Base-by-base conservation (phyloP, 2,113 vertebrate genomes). In the Ariopsis seemanni region DNA sequence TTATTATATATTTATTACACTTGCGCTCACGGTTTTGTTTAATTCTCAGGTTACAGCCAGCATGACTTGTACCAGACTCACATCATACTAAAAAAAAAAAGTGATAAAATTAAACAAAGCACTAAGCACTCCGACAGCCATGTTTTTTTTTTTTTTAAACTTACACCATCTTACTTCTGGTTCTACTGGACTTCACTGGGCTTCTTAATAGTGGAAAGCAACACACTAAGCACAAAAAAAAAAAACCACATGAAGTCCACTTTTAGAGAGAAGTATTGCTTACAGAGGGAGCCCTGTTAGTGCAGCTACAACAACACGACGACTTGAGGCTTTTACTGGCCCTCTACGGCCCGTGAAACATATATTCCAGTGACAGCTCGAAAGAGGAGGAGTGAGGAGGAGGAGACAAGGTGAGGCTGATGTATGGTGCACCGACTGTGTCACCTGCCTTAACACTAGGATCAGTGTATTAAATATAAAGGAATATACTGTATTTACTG, bases 311-410 rank as follows among this genome's bases (percentile, higher is more conserved):
- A 94, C 92, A 94, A 94, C 94, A 94, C 52, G 72, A 89, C 91
- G 91, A 91, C 90, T 88, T 89, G 92, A 92, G 90, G 92, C 92
- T 94, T 95, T 95, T 95, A 95, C 94, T 93, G 92, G 93, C 92
- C 94, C 92, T 60, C 91, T 90, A 92, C 89, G 82, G 93, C 94
- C 94, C 93, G 93, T 95, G 94, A 95, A 95, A 95, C 94, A 93
- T 92, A 91, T 92, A 94, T 93, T 94, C 92, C 95, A 94, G 95
- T 94, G 93, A 95, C 94, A 81, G 91, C 92, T 93, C 89, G 90
- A 89, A 91, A 90, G 91, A 62, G 83, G 93, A 87, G 88, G 88
- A 90, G 90, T 81, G 87, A 92, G 74, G 90, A 88, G 91, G 87
- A 92, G 81, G 83, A 82, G 91, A 94, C 92, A 92, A 93, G 92